These are phyloP conservation scores for Andrena camellia DNA, from an alignment of 2,888 invertebrate species.

Conservation along the genomic window DNA sequence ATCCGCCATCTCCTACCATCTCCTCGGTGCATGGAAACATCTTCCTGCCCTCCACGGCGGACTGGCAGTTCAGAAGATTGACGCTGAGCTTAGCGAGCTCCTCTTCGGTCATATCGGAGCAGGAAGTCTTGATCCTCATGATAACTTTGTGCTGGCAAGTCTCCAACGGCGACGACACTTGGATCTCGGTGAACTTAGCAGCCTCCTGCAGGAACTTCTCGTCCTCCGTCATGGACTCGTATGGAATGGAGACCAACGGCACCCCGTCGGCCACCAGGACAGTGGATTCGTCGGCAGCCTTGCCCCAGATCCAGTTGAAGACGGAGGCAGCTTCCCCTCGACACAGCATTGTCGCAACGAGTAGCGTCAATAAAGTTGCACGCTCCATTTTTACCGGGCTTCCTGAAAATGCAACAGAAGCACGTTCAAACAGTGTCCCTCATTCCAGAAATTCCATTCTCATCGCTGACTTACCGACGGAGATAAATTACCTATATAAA, in stretches of 20 bases:
- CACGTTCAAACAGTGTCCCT: background rate
- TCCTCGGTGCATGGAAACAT: constrained; percentile 87
- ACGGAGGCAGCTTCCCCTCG: constrained; percentile 70
- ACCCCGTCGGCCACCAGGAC: constrained; percentile 76
- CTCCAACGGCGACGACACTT: constrained; percentile 87
- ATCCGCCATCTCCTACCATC: constrained; percentile 87
- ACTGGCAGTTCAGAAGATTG: constrained; percentile 89
- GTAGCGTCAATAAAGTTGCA: background rate
- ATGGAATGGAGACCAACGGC: constrained; percentile 80
- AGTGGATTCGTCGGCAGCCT: constrained; percentile 63
- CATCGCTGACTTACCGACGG: background rate
- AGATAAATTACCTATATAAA: background rate
- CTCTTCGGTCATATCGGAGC: constrained; percentile 88
- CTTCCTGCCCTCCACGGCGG: constrained; percentile 87
- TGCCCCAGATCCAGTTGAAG: constrained; percentile 81
- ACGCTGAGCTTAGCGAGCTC: constrained; percentile 89
- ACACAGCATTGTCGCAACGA: background rate
- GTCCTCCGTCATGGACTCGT: constrained; percentile 85
- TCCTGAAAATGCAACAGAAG: constrained; percentile 3
- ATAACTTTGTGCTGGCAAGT: constrained; percentile 89
- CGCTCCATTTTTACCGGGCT: constrained; percentile 5
- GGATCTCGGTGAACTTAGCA: constrained; percentile 87
- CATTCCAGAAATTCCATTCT: background rate
- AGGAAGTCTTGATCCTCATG: constrained; percentile 87
- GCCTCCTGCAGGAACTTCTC: constrained; percentile 89